Conservation (phyloP, 2,888 invertebrate genomes). For the Stenolophus ochropezus region DNA sequence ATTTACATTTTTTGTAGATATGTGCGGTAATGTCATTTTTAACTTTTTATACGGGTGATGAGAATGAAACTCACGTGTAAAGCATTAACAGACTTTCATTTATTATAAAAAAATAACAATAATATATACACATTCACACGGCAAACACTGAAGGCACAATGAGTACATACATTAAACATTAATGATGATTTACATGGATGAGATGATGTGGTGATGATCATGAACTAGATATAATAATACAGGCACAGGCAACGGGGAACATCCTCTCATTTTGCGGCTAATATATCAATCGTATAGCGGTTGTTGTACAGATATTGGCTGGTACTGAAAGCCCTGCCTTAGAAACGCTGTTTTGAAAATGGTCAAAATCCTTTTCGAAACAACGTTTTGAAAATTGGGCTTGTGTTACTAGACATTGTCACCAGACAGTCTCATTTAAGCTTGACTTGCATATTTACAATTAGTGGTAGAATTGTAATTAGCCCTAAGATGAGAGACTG, state of each 20-base stretch:
- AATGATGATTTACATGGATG: slow-evolving; percentile 36
- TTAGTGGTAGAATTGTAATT: no score
- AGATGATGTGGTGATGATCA: slow-evolving; percentile 10
- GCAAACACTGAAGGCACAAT: slow-evolving; percentile 45
- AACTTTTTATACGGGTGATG: background rate
- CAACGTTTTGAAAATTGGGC: no score
- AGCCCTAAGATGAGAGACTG: background rate
- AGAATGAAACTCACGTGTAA: background rate
- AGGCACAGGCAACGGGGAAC: background rate
- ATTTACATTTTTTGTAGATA: background rate
- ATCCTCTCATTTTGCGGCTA: background rate
- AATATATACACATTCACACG: slow-evolving; percentile 52
- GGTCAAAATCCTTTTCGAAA: no score
- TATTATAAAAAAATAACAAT: slow-evolving; percentile 56
- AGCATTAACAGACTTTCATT: slow-evolving; percentile 55
- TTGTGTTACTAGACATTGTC: no score
- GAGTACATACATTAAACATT: slow-evolving; percentile 21
- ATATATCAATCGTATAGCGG: background rate
- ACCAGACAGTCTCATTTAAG: no score
- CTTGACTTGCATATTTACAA: no score
- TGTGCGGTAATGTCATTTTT: background rate
- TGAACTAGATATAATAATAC: slow-evolving; percentile 41
- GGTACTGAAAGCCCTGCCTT: no score
- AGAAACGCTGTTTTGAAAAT: no score
- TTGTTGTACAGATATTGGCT: no score